Evolutionary conservation across 2,797 vertebrate species (phyloP).

Genomic region (Triplophysa bombifrons): DNA sequence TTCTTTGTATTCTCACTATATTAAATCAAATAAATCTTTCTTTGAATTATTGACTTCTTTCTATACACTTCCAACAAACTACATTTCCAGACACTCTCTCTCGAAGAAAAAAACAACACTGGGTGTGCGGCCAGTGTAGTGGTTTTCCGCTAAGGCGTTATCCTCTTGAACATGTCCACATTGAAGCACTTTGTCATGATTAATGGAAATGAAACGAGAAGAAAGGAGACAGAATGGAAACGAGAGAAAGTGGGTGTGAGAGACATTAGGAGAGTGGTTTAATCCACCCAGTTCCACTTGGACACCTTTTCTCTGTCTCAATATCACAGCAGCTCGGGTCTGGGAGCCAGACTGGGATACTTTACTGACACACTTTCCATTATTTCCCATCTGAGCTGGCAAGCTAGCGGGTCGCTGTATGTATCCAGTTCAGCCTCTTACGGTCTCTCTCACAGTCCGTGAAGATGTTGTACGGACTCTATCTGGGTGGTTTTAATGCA

Average conservation of each 20-base stretch:
- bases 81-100: neutral
- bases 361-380: constrained; percentile 54
- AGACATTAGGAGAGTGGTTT: constrained; percentile 43
- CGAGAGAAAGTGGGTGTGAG: constrained; percentile 51
- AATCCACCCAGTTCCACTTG: constrained; percentile 47
- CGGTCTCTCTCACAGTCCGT: constrained; percentile 35
- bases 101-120: neutral
- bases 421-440: constrained; percentile 12
- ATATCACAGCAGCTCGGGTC: constrained; percentile 19
- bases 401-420: constrained; percentile 35
- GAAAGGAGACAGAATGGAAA: neutral
- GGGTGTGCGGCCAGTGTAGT: neutral
- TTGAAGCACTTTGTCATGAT: constrained; percentile 26
- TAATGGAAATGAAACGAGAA: constrained; percentile 28
- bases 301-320: constrained; percentile 43
- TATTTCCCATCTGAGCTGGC: constrained; percentile 44
- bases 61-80: neutral
- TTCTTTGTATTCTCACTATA: neutral
- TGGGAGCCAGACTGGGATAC: constrained; percentile 40
- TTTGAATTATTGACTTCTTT: neutral
- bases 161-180: neutral
- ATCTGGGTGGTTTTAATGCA: constrained; percentile 72
- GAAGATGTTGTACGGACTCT: constrained; percentile 41
- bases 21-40: neutral
- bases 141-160: neutral